Conservation (phyloP, 2,113 vertebrate genomes). For the Turdus rufiventris region DNA sequence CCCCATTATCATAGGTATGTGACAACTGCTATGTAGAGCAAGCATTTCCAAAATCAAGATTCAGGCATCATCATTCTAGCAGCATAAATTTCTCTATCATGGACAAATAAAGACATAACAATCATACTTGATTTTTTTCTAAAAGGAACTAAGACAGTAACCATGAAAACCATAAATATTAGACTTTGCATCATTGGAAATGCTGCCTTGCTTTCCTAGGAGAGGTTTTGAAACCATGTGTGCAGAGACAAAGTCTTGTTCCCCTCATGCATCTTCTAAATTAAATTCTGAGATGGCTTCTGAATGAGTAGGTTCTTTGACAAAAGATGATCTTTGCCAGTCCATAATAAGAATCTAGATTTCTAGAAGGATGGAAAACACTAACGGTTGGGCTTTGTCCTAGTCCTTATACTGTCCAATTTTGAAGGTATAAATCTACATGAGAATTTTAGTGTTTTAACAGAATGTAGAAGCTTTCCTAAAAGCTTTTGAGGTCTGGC, state of each 20-base stretch:
- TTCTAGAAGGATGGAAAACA: not conserved
- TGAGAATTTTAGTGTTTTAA: not conserved
- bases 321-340: not conserved
- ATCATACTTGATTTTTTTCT: slow-evolving; percentile 42
- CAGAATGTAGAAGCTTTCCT: not conserved
- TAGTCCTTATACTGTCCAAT: not conserved
- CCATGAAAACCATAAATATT: slow-evolving; percentile 55
- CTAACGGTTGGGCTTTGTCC: not conserved
- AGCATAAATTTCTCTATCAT: not conserved
- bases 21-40: not conserved
- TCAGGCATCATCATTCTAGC: not conserved
- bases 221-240: not conserved
- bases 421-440: not conserved
- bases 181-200: slow-evolving; percentile 48
- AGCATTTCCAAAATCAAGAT: not conserved
- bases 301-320: not conserved
- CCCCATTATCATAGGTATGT: not conserved
- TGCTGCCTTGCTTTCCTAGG: not conserved
- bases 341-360: not conserved
- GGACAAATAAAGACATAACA: slow-evolving; percentile 32
- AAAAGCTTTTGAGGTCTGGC: not conserved
- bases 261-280: not conserved
- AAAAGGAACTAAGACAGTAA: slow-evolving; percentile 52
- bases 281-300: not conserved
- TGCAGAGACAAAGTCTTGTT: not conserved